phyloP scores from a whole-genome alignment of 2,113 vertebrate species.

The Beaufortia kweichowensis region DNA sequence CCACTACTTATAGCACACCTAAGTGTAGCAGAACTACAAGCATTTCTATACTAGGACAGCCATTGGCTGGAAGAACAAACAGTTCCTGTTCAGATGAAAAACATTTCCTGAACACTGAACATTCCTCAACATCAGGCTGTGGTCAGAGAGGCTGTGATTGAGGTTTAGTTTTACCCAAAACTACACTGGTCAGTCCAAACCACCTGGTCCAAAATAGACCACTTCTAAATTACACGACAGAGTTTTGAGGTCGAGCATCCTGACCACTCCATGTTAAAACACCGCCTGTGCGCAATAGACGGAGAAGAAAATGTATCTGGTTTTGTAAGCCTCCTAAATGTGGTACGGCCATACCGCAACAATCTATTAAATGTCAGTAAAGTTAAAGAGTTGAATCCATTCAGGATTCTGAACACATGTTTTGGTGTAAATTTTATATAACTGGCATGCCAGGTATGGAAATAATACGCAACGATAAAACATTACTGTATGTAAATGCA shows the following conservation, averaged over 20 bases:
- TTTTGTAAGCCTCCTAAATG: constrained; percentile 22
- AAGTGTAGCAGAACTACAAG: no score
- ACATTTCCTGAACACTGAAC: constrained; percentile 38
- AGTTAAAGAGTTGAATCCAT: background rate
- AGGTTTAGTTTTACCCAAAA: background rate
- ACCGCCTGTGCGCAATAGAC: background rate
- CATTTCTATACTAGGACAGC: background rate
- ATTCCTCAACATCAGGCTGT: constrained; percentile 33
- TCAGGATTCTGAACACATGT: background rate
- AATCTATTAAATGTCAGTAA: background rate
- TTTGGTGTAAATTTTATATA: background rate
- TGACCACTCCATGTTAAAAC: background rate
- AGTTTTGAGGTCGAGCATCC: background rate
- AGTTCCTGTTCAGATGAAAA: constrained; percentile 18
- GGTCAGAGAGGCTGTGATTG: constrained; percentile 26
- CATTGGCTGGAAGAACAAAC: constrained; percentile 16
- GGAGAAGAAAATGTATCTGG: background rate
- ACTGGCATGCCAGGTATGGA: background rate
- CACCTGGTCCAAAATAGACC: constrained; percentile 13
- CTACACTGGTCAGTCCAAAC: constrained; percentile 3
- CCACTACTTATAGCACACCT: background rate
- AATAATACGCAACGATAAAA: background rate
- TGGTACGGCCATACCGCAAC: background rate
- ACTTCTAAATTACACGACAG: constrained; percentile 16
- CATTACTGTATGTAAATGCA: background rate